phyloP scores from a whole-genome alignment of 2,113 vertebrate species.

The Malurus melanocephalus region DNA sequence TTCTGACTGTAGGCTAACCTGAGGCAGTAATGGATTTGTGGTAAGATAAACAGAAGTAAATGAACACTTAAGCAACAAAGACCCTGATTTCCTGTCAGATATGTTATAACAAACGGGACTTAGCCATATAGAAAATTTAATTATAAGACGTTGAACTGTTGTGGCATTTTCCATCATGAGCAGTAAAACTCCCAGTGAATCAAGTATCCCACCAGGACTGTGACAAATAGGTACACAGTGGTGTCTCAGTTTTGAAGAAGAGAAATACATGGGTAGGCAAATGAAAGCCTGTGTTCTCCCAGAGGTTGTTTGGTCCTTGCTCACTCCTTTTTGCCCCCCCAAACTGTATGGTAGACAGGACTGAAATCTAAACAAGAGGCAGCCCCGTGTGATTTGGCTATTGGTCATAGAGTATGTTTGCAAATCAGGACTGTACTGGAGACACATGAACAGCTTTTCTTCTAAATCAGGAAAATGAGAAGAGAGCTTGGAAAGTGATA shows the following conservation, averaged over 20 bases:
- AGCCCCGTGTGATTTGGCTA: background rate
- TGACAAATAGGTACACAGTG: background rate
- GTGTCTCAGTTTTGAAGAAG: conserved; percentile 16
- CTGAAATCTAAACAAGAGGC: background rate
- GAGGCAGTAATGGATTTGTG: conserved; percentile 44
- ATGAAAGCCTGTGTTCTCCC: background rate
- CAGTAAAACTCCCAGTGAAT: conserved; percentile 36
- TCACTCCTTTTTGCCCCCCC: background rate
- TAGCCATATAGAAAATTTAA: conserved; percentile 46
- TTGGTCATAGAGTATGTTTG: background rate
- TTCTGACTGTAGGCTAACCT: conserved; percentile 11
- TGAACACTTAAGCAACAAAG: conserved; percentile 56
- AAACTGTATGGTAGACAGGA: background rate
- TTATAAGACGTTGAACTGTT: conserved; percentile 23
- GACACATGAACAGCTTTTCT: background rate
- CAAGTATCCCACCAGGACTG: conserved; percentile 19
- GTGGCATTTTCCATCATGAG: conserved; percentile 5
- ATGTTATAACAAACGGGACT: conserved; percentile 6
- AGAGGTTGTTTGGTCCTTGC: background rate
- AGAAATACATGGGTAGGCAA: background rate
- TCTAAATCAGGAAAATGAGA: background rate
- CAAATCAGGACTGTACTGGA: background rate
- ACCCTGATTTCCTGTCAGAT: conserved; percentile 52
- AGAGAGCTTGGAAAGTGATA: background rate
- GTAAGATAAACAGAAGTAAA: conserved; percentile 53